Percentiles rank a stretch among this genome's conserved stretches.
phyloP scores from a whole-genome alignment of 2,113 vertebrate species.

The Phainopepla nitens region DNA sequence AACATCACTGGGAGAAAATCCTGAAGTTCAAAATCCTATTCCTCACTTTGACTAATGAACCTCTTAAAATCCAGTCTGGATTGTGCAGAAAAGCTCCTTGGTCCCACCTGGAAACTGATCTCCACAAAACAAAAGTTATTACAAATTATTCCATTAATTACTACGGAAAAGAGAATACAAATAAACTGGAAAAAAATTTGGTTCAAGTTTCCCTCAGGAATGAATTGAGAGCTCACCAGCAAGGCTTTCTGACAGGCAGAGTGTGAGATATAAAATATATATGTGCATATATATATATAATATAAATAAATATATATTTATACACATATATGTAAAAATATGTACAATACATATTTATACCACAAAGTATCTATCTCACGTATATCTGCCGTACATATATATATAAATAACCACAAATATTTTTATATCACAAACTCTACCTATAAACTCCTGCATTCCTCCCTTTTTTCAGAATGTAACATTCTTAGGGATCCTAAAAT shows the following conservation, averaged over 20 bases:
- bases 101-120: background rate
- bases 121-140: background rate
- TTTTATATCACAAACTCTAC: background rate
- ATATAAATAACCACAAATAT: background rate
- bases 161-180: background rate
- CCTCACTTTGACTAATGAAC: background rate
- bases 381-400: background rate
- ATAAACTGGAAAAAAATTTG: background rate
- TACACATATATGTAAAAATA: background rate
- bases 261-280: background rate
- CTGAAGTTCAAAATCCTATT: background rate
- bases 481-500: background rate
- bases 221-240: background rate
- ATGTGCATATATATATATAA: background rate
- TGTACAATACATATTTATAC: background rate
- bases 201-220: background rate
- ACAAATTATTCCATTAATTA: background rate
- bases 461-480: background rate
- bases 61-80: background rate
- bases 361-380: background rate
- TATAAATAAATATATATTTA: background rate
- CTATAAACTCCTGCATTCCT: background rate
- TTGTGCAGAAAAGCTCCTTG: background rate
- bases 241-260: background rate
- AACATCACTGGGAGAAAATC: background rate